Conservation (phyloP, 2,113 vertebrate genomes). For the Nestor notabilis region DNA sequence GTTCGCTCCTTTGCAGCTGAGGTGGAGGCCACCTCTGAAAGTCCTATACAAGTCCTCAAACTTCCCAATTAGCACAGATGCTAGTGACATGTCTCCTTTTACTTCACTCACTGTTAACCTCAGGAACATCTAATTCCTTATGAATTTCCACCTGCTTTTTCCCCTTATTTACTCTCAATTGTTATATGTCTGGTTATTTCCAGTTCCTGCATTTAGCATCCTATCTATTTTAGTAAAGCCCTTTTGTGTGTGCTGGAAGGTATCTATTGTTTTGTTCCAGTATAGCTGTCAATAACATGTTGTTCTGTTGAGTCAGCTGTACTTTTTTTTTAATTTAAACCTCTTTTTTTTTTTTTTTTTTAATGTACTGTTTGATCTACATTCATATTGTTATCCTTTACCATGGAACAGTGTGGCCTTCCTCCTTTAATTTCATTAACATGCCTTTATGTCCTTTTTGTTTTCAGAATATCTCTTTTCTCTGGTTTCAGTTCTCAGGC, state of each 20-base stretch:
- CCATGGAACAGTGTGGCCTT: neutral
- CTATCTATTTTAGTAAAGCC: constrained; percentile 6
- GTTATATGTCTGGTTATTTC: constrained; percentile 27
- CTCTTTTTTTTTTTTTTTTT: neutral
- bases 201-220: neutral
- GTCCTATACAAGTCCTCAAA: neutral
- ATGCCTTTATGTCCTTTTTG: neutral
- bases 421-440: constrained; percentile 22
- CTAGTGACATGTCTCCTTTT: neutral
- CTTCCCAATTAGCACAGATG: neutral
- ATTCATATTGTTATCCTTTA: neutral
- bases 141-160: neutral
- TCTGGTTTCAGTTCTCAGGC: neutral
- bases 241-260: neutral
- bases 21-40: neutral
- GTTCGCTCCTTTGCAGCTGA: neutral
- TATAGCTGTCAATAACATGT: neutral
- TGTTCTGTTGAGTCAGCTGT: neutral
- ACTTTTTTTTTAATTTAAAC: neutral
- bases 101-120: neutral
- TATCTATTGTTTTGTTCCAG: neutral
- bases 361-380: neutral
- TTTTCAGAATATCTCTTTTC: neutral
- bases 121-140: constrained; percentile 8
- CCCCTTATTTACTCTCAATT: neutral